Conservation (phyloP, 1,140 invertebrate genomes). For the Neomicropteryx cornuta region DNA sequence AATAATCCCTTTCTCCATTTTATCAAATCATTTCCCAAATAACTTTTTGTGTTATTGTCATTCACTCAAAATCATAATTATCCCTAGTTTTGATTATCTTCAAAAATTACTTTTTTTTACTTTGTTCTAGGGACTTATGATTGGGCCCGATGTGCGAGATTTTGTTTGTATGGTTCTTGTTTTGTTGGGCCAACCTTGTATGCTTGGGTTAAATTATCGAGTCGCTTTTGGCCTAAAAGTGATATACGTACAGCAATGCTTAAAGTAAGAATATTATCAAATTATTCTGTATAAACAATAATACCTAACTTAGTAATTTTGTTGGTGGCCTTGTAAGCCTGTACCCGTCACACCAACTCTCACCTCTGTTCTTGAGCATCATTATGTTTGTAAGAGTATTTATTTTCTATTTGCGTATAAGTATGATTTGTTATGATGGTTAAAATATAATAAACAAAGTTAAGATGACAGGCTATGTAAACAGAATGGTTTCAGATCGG, state of each 20-base stretch:
- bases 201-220: constrained; percentile 53
- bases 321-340: too few species aligned
- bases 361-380: too few species aligned
- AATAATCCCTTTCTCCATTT: neutral
- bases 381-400: too few species aligned
- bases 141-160: constrained; percentile 47
- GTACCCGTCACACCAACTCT: too few species aligned
- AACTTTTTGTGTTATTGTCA: neutral
- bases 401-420: too few species aligned
- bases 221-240: constrained; percentile 50
- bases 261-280: constrained; percentile 44
- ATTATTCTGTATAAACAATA: too few species aligned
- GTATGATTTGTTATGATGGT: too few species aligned
- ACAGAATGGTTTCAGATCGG: too few species aligned
- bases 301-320: too few species aligned
- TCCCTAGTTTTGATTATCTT: neutral
- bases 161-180: constrained; percentile 54
- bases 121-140: constrained; percentile 39
- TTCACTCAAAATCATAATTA: neutral
- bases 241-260: constrained; percentile 51
- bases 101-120: neutral
- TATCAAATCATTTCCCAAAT: neutral
- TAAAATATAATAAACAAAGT: too few species aligned
- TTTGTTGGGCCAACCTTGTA: constrained; percentile 63
- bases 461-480: too few species aligned